Percentiles rank a stretch among this genome's conserved stretches.
Conservation (phyloP, 2,113 vertebrate species). For the Gadus macrocephalus region DNA sequence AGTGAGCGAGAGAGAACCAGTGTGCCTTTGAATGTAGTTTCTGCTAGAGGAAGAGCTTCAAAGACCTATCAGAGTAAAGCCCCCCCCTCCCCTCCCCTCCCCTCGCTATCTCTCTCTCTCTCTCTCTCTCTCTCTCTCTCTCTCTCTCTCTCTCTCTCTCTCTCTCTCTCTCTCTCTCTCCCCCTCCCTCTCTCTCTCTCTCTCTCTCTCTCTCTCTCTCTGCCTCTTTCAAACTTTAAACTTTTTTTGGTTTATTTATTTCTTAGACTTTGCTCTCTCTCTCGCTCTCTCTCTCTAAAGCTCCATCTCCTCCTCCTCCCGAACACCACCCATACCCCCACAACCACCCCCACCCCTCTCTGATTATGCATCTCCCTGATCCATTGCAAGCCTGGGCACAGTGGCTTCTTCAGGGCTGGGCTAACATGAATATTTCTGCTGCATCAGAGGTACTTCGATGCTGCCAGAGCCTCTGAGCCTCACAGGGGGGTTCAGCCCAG, state of each 20-base stretch:
- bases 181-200: neutral
- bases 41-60: slow-evolving; percentile 63
- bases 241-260: neutral
- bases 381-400: slow-evolving; percentile 58
- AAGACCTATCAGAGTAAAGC: slow-evolving; percentile 60
- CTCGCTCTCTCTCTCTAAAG: slow-evolving; percentile 33
- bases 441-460: slow-evolving; percentile 54
- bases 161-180: too few species aligned
- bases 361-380: slow-evolving; percentile 64
- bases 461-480: slow-evolving; percentile 36
- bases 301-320: slow-evolving; percentile 33
- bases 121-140: too few species aligned
- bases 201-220: slow-evolving; percentile 1
- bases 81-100: slow-evolving; percentile 27
- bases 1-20: slow-evolving; percentile 16
- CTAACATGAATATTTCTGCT: slow-evolving; percentile 68
- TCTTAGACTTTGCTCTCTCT: slow-evolving; percentile 9
- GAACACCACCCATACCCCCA: too few species aligned
- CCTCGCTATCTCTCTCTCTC: slow-evolving; percentile 1
- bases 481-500: slow-evolving; percentile 25
- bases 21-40: slow-evolving; percentile 50
- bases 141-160: too few species aligned
- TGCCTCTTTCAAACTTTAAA: slow-evolving; percentile 2
- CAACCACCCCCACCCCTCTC: slow-evolving; percentile 24
- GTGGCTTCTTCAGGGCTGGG: slow-evolving; percentile 55